A percentile compares a stretch with the other conserved stretches of the same genome.
phyloP scores from a whole-genome alignment of 2,797 vertebrate species.

The Lagorchestes hirsutus region DNA sequence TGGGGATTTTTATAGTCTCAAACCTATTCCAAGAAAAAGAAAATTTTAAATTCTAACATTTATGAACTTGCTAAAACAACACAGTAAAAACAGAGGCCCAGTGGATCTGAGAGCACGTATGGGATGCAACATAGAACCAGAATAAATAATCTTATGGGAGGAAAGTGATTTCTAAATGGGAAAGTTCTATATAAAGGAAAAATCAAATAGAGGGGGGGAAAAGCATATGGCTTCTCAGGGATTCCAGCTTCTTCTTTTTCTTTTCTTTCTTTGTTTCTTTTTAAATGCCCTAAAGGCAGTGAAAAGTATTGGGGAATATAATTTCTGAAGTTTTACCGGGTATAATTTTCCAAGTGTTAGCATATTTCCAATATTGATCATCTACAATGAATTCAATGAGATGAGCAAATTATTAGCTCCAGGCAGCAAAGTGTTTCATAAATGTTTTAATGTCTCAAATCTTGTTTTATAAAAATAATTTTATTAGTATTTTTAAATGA shows the following conservation, averaged over 20 bases:
- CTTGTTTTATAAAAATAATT: conserved; percentile 74
- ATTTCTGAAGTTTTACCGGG: conserved; percentile 52
- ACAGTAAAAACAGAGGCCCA: conserved; percentile 69
- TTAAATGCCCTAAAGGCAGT: not conserved
- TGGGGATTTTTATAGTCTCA: conserved; percentile 71
- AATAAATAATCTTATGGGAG: conserved; percentile 51
- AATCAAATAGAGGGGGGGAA: conserved; percentile 52
- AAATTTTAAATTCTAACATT: conserved; percentile 73
- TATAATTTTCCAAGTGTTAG: conserved; percentile 53
- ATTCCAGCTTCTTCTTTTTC: not conserved
- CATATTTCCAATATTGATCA: conserved; percentile 52
- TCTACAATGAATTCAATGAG: conserved; percentile 68
- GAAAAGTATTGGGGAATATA: conserved; percentile 58
- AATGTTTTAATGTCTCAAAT: conserved; percentile 67
- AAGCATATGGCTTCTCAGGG: not conserved
- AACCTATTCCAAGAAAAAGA: conserved; percentile 77
- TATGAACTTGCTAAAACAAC: conserved; percentile 70
- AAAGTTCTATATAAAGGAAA: conserved; percentile 56
- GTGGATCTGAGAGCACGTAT: conserved; percentile 62
- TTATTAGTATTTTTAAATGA: conserved; percentile 71
- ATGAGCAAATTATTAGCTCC: conserved; percentile 71
- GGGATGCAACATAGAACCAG: conserved; percentile 15
- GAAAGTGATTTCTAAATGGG: conserved; percentile 3
- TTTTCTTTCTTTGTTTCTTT: too few relatives aligned
- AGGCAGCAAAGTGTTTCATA: conserved; percentile 64